phyloP scores from a whole-genome alignment of 2,797 vertebrate species.

The Tapirus indicus region DNA sequence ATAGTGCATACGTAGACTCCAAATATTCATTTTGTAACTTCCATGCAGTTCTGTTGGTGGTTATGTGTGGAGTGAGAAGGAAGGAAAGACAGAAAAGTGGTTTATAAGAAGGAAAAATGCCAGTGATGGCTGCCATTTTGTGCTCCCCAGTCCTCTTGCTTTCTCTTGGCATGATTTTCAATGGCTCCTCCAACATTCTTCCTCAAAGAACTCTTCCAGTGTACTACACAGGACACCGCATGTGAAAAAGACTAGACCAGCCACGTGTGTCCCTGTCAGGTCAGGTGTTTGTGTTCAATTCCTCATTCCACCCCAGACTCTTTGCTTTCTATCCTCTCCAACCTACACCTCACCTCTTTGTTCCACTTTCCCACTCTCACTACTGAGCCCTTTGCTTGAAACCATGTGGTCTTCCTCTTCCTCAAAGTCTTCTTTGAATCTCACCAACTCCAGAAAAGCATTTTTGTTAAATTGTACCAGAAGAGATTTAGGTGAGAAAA shows the following conservation, averaged over 20 bases:
- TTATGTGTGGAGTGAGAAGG: not conserved
- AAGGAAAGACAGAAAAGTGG: not conserved
- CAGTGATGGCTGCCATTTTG: not conserved
- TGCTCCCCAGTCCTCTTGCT: not conserved
- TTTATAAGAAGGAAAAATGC: not conserved
- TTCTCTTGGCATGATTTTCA: not conserved
- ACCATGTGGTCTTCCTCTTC: not conserved
- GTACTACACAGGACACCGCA: not conserved
- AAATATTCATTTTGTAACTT: not conserved
- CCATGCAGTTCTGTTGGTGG: not conserved
- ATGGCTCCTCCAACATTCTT: not conserved
- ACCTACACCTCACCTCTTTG: not conserved
- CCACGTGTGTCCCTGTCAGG: fast-evolving
- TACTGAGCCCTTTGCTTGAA: not conserved
- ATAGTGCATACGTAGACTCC: not conserved
- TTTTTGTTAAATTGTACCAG: not conserved
- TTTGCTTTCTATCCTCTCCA: not conserved
- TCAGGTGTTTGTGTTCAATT: not conserved
- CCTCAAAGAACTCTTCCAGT: not conserved
- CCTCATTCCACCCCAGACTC: fast-evolving
- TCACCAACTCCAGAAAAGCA: not conserved
- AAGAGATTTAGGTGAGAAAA: slow-evolving; percentile 8
- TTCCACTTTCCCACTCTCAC: not conserved
- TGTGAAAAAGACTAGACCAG: not conserved
- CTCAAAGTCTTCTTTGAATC: not conserved